These are phyloP conservation scores for Danaus plexippus DNA, from an alignment of 1,140 invertebrate genomes.

Conservation along the genomic window DNA sequence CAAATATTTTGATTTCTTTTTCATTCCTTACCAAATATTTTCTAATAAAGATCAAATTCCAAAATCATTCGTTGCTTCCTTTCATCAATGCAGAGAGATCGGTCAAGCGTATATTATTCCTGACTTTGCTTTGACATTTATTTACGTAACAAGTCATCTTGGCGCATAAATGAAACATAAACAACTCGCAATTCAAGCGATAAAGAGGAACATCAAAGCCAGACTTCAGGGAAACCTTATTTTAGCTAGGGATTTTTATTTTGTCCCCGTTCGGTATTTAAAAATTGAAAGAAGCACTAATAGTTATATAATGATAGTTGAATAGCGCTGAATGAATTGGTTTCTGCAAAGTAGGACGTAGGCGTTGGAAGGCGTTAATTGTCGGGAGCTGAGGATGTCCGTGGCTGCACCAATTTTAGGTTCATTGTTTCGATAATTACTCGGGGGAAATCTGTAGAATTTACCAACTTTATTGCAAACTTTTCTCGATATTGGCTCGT, in stretches of 20 bases:
- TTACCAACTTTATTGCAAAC: conserved; percentile 33
- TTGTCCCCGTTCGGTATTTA: conserved; percentile 17
- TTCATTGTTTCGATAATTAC: conserved; percentile 66
- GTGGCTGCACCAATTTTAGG: conserved; percentile 51
- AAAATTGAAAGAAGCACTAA: conserved; percentile 48
- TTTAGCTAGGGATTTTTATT: not conserved
- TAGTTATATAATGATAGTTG: conserved; percentile 58
- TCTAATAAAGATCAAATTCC: too few species aligned
- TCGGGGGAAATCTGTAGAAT: conserved; percentile 38
- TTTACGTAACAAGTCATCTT: conserved; percentile 32
- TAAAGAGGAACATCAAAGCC: conserved; percentile 50
- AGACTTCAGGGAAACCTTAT: conserved; percentile 37
- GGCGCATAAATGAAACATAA: conserved; percentile 41
- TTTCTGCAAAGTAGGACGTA: conserved; percentile 49
- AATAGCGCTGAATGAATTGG: conserved; percentile 63
- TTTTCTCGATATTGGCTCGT: conserved; percentile 30
- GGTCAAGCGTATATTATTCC: conserved; percentile 45
- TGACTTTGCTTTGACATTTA: conserved; percentile 41
- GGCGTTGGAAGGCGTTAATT: conserved; percentile 48
- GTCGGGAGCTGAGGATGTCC: conserved; percentile 46
- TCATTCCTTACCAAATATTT: too few species aligned
- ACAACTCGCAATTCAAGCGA: conserved; percentile 37
- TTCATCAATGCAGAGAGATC: conserved; percentile 48
- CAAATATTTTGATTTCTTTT: too few species aligned
- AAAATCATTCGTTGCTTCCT: conserved; percentile 10